phyloP scores from a whole-genome alignment of 2,113 vertebrate genomes.

The Anguilla rostrata region DNA sequence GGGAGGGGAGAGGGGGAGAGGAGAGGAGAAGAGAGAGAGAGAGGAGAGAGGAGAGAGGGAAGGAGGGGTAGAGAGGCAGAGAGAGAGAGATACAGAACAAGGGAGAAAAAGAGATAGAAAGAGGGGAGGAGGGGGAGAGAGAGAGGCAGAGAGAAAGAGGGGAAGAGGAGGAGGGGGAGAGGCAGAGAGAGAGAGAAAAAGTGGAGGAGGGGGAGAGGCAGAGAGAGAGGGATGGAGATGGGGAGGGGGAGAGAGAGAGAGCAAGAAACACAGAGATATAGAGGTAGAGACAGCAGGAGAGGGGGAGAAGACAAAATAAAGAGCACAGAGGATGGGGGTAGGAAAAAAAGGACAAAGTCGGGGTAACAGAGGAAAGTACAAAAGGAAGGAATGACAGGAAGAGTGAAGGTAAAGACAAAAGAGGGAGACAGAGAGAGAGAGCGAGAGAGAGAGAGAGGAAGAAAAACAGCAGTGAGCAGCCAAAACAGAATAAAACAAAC shows the following conservation, averaged over 20 bases:
- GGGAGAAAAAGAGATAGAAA: background rate
- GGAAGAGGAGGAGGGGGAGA: constrained; percentile 29
- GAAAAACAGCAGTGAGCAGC: constrained; percentile 74
- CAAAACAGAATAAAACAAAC: constrained; percentile 49
- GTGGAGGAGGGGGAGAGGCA: constrained; percentile 8
- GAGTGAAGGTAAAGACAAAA: background rate
- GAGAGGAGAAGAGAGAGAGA: constrained; percentile 11
- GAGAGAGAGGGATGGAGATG: constrained; percentile 33
- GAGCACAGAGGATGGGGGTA: background rate
- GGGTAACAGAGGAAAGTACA: background rate
- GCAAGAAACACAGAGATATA: constrained; percentile 1
- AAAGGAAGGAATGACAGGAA: background rate
- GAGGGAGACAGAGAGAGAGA: constrained; percentile 19
- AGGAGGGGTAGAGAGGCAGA: constrained; percentile 27
- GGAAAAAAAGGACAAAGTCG: constrained; percentile 3
- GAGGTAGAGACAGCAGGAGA: constrained; percentile 33
- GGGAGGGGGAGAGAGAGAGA: constrained; percentile 22
- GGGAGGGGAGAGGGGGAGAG: constrained; percentile 22
- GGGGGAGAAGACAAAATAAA: background rate
- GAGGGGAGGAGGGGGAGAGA: constrained; percentile 25
- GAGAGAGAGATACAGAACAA: constrained; percentile 22
- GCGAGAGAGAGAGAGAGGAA: constrained; percentile 21
- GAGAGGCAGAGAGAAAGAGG: constrained; percentile 20
- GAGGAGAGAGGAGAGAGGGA: constrained; percentile 6
- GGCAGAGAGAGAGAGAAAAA: constrained; percentile 24